phyloP scores from a whole-genome alignment of 2,888 invertebrate genomes.

The Gasteruption jaculator region DNA sequence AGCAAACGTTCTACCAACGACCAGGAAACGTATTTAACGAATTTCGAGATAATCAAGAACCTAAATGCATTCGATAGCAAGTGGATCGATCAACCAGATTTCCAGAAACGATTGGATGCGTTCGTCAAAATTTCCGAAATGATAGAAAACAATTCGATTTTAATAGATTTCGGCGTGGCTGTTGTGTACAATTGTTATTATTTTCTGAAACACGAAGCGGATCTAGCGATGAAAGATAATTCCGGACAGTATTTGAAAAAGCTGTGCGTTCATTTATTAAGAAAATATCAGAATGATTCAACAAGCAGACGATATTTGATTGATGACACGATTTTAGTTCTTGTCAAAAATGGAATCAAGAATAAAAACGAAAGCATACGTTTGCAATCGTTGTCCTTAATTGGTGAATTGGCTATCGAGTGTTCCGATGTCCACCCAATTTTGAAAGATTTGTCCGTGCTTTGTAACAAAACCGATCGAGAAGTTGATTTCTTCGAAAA shows the following conservation, averaged over 20 bases:
- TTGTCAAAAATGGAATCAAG: slow-evolving; percentile 70
- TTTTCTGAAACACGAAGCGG: slow-evolving; percentile 72
- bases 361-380: slow-evolving; percentile 68
- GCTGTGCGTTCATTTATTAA: slow-evolving; percentile 63
- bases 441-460: slow-evolving; percentile 64
- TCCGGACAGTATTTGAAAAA: slow-evolving; percentile 70
- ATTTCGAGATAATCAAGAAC: slow-evolving; percentile 59
- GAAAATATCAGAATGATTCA: slow-evolving; percentile 54
- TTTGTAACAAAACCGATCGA: slow-evolving; percentile 67
- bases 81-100: slow-evolving; percentile 94
- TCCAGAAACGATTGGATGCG: slow-evolving; percentile 73
- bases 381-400: slow-evolving; percentile 73
- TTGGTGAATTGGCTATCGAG: slow-evolving; percentile 73
- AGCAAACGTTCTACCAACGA: slow-evolving; percentile 51
- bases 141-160: slow-evolving; percentile 48
- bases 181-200: slow-evolving; percentile 80
- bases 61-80: slow-evolving; percentile 84
- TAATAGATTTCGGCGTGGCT: slow-evolving; percentile 64
- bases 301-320: slow-evolving; percentile 65
- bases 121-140: slow-evolving; percentile 65
- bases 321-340: slow-evolving; percentile 67
- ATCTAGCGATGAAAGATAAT: slow-evolving; percentile 77
- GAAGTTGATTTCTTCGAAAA: slow-evolving; percentile 96
- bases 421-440: slow-evolving; percentile 69
- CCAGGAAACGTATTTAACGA: slow-evolving; percentile 52